A percentile compares a stretch with the other conserved stretches of the same genome.
Conservation (phyloP, 2,888 invertebrate genomes). For the Rambutsinella grinnellia region DNA sequence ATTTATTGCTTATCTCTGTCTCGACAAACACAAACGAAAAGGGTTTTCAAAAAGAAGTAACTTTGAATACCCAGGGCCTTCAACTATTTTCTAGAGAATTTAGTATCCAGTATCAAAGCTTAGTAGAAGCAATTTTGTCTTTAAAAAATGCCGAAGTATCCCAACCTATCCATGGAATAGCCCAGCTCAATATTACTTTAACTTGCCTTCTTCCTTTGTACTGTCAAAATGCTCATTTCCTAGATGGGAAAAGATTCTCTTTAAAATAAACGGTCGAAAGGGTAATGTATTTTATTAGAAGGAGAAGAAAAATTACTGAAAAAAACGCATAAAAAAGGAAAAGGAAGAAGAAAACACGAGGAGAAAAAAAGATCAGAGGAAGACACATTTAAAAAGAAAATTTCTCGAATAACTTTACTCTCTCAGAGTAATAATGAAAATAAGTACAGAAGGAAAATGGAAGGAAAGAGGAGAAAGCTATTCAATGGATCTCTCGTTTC, state of each 20-base stretch:
- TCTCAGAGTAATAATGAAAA: not conserved
- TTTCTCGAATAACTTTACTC: slow-evolving; percentile 13
- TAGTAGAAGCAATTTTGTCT: not conserved
- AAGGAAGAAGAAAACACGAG: not conserved
- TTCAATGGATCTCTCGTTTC: slow-evolving; percentile 30
- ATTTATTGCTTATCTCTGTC: no score
- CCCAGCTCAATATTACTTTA: not conserved
- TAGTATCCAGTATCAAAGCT: not conserved
- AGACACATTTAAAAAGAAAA: slow-evolving; percentile 33
- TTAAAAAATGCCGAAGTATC: not conserved
- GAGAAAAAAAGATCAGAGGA: slow-evolving; percentile 8
- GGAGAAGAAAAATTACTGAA: slow-evolving; percentile 6
- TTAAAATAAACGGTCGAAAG: slow-evolving; percentile 45
- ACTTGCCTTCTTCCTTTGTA: slow-evolving; percentile 2
- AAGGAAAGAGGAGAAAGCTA: slow-evolving; percentile 14
- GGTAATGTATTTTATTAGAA: slow-evolving; percentile 43
- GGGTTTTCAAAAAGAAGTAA: not conserved
- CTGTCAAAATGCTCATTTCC: slow-evolving; percentile 43
- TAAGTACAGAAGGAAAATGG: not conserved
- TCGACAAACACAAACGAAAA: no score
- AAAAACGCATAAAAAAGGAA: not conserved
- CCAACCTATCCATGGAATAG: not conserved
- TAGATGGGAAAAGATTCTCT: slow-evolving; percentile 43
- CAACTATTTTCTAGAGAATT: not conserved
- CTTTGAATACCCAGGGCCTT: not conserved